Evolutionary conservation across 1,140 invertebrate species (phyloP).

Genomic region (Ceratosolen fusciceps): DNA sequence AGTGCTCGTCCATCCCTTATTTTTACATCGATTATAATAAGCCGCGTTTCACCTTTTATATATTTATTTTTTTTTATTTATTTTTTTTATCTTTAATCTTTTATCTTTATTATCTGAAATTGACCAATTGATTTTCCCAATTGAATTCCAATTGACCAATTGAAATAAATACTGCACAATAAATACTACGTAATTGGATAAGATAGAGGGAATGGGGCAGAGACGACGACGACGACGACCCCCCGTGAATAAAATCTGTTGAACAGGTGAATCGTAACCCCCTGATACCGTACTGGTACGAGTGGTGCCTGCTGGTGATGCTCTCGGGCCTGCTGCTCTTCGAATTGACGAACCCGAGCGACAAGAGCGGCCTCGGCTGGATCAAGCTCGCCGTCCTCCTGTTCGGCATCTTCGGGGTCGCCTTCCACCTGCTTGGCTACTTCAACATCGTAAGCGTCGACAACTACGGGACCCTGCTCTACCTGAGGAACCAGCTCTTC

Average conservation of each 20-base stretch:
- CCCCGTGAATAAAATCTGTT: background rate
- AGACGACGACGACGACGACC: no score
- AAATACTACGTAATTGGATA: no score
- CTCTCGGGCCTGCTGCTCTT: conserved; percentile 95
- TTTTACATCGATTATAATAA: no score
- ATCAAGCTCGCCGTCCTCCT: conserved; percentile 92
- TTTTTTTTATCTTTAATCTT: no score
- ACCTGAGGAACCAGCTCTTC: conserved; percentile 96
- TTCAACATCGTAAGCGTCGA: conserved; percentile 78
- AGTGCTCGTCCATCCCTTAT: no score
- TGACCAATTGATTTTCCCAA: no score
- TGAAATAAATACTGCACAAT: no score
- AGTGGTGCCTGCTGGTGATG: conserved; percentile 96
- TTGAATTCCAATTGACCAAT: no score
- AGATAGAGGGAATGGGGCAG: no score
- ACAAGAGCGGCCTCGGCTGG: conserved; percentile 94
- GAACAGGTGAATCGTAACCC: conserved; percentile 68
- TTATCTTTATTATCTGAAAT: no score
- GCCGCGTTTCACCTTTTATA: no score
- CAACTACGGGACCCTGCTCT: conserved; percentile 88
- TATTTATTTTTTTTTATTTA: no score
- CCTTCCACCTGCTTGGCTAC: conserved; percentile 88
- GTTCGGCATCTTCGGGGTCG: conserved; percentile 93
- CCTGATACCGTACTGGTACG: conserved; percentile 90
- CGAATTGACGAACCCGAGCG: conserved; percentile 96